A percentile compares a stretch with the other conserved stretches of the same genome.
phyloP scores from a whole-genome alignment of 2,888 invertebrate species.

The Arrhopalites spinosus region DNA sequence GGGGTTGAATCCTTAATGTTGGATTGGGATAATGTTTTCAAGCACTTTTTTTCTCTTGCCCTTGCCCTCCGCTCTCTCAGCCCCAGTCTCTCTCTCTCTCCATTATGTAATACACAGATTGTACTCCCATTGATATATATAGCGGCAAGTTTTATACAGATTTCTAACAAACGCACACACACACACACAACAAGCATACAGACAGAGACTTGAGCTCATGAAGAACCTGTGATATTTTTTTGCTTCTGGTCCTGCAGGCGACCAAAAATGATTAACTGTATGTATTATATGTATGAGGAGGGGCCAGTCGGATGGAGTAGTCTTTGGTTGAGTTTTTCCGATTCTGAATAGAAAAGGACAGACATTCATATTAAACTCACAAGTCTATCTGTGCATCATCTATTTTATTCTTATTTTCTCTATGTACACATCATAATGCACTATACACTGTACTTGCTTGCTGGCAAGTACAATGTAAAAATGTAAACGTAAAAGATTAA shows the following conservation, averaged over 20 bases:
- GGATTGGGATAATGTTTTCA: neutral
- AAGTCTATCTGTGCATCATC: too few relatives aligned
- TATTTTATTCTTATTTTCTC: too few relatives aligned
- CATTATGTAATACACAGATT: neutral
- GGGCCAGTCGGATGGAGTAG: neutral
- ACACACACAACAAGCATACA: constrained; percentile 39
- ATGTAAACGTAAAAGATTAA: too few relatives aligned
- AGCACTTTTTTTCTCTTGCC: neutral
- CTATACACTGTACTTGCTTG: too few relatives aligned
- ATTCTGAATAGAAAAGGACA: too few relatives aligned
- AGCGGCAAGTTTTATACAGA: too few relatives aligned
- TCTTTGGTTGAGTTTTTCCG: too few relatives aligned
- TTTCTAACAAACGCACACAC: neutral
- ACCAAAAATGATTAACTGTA: constrained; percentile 33
- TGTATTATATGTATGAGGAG: neutral
- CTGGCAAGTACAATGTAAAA: too few relatives aligned
- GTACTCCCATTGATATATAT: too few relatives aligned
- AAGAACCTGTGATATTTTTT: constrained; percentile 36
- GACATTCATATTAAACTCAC: too few relatives aligned
- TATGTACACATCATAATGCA: too few relatives aligned
- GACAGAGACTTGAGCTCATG: constrained; percentile 42
- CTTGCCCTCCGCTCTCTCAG: neutral
- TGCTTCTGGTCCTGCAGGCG: constrained; percentile 31
- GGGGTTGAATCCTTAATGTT: neutral
- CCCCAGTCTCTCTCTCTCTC: neutral